Evolutionary conservation across 2,888 invertebrate genomes (phyloP).

Genomic region (Eucera pruinosa): DNA sequence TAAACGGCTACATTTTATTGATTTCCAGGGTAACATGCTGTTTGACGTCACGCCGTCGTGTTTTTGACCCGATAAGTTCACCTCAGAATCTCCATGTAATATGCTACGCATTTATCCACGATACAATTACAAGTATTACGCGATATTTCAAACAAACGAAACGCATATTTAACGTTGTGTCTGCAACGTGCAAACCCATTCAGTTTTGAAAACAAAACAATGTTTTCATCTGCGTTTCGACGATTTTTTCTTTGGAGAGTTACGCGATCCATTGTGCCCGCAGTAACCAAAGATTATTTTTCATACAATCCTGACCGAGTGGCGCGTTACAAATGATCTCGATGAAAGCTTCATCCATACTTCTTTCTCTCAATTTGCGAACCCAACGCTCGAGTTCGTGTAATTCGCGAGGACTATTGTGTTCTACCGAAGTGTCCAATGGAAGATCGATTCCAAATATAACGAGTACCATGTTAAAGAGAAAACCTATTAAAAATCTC

Average conservation of each 20-base stretch:
- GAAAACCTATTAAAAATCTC: slow-evolving; percentile 30
- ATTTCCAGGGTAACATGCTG: background rate
- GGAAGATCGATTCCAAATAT: slow-evolving; percentile 26
- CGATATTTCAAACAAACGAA: background rate
- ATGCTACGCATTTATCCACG: background rate
- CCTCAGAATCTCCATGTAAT: background rate
- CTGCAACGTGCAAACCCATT: background rate
- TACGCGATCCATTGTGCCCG: background rate
- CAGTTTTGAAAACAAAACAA: background rate
- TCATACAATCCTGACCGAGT: background rate
- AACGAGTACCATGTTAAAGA: slow-evolving; percentile 21
- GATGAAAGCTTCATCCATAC: slow-evolving; percentile 19
- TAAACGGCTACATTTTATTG: background rate
- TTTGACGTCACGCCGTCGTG: background rate
- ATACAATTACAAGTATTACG: background rate
- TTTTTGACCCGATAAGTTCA: background rate
- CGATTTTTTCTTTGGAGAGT: background rate
- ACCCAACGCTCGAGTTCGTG: background rate
- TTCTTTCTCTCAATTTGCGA: background rate
- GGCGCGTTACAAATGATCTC: slow-evolving; percentile 20
- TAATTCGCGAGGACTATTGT: slow-evolving; percentile 23
- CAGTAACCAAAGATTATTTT: slow-evolving; percentile 9
- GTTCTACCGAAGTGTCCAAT: slow-evolving; percentile 17
- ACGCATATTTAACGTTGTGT: background rate
- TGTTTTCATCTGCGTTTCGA: background rate